Evolutionary conservation across 2,113 vertebrate species (phyloP).

Genomic region (Leuciscus idus): DNA sequence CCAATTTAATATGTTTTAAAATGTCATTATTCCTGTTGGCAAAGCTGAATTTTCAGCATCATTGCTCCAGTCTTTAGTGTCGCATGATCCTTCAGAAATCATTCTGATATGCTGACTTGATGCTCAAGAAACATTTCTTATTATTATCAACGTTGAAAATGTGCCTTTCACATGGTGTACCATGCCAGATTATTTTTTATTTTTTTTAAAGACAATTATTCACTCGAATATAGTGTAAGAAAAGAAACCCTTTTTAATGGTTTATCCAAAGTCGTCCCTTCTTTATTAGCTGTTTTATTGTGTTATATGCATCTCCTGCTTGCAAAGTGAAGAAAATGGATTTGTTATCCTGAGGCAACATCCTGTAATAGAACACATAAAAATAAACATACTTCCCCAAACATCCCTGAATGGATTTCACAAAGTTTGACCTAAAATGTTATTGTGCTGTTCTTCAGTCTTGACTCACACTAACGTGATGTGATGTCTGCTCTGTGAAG

Average conservation of each 20-base stretch:
- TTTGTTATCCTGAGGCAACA: constrained; percentile 14
- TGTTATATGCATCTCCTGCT: constrained; percentile 13
- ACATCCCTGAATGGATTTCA: constrained; percentile 8
- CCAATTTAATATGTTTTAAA: neutral
- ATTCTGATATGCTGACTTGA: neutral
- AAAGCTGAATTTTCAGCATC: neutral
- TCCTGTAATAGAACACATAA: constrained; percentile 6
- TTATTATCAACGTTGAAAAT: no score
- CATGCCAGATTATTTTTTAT: neutral
- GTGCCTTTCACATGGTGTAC: neutral
- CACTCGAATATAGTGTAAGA: neutral
- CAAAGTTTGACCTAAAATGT: constrained; percentile 17
- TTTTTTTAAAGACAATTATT: neutral
- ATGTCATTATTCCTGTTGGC: neutral
- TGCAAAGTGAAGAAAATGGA: neutral
- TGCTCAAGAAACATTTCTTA: neutral
- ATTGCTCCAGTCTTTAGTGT: neutral
- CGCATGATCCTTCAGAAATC: neutral
- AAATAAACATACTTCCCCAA: constrained; percentile 11
- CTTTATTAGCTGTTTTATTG: constrained; percentile 15
- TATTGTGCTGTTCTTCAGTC: neutral
- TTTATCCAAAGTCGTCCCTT: constrained; percentile 6
- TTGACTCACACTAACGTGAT: neutral
- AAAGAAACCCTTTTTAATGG: neutral
- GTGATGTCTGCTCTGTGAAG: constrained; percentile 1